These are phyloP conservation scores for Rugalucina vietnamica DNA, from an alignment of 2,888 invertebrate genomes.

Conservation along the genomic window DNA sequence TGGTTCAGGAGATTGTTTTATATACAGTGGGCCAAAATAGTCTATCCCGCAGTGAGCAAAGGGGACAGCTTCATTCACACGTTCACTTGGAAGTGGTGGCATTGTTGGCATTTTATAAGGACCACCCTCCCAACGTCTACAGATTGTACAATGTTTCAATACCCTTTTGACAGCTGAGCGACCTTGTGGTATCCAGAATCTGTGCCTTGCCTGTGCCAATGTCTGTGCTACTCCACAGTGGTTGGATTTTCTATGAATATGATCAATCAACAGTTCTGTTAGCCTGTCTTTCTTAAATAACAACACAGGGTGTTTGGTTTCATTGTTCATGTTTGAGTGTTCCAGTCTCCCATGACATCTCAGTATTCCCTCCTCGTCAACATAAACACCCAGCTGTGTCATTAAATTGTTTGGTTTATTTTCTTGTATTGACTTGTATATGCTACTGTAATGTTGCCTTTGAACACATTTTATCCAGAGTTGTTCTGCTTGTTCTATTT, in stretches of 20 bases:
- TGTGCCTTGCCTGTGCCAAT: neutral
- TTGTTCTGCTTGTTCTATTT: conserved; percentile 3
- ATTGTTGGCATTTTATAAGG: too few relatives aligned
- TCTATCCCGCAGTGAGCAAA: too few relatives aligned
- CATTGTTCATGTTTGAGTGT: conserved; percentile 1
- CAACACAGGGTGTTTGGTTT: conserved; percentile 15
- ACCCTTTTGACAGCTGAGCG: neutral
- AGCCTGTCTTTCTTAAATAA: neutral
- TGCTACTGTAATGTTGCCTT: neutral
- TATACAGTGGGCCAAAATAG: too few relatives aligned
- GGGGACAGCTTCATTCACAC: too few relatives aligned
- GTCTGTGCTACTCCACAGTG: neutral
- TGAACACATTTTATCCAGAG: conserved; percentile 4
- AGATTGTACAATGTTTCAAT: neutral
- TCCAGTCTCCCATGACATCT: conserved; percentile 13
- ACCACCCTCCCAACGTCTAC: neutral
- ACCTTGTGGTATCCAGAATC: neutral
- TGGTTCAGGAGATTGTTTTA: too few relatives aligned
- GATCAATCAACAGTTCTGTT: neutral
- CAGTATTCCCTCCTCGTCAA: conserved; percentile 6
- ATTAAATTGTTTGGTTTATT: neutral
- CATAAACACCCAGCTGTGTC: conserved; percentile 11
- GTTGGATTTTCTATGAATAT: neutral
- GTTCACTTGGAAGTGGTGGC: too few relatives aligned
- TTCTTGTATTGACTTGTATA: neutral